A percentile compares a stretch with the other conserved stretches of the same genome.
phyloP scores from a whole-genome alignment of 1,140 invertebrate species.

The Diprion similis region DNA sequence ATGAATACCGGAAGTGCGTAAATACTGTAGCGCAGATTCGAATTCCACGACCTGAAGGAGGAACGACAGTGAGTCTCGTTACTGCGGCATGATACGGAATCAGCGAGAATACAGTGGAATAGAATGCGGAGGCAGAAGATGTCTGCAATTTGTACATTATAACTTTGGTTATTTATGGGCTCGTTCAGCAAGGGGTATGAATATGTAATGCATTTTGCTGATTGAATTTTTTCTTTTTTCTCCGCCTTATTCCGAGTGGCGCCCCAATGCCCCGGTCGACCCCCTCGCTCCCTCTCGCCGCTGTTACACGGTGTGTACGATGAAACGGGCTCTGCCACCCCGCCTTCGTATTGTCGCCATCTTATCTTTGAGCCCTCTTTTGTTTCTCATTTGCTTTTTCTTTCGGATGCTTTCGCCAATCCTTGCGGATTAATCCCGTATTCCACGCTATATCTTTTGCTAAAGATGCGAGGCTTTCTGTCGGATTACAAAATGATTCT shows the following conservation, averaged over 20 bases:
- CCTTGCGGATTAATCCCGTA: conserved; percentile 23
- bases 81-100: too few relatives aligned
- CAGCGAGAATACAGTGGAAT: too few relatives aligned
- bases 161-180: conserved; percentile 43
- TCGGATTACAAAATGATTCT: too few relatives aligned
- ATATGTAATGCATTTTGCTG: conserved; percentile 60
- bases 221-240: conserved; percentile 56
- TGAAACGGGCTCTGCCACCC: background rate
- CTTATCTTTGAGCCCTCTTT: conserved; percentile 12
- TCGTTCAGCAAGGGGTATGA: conserved; percentile 38
- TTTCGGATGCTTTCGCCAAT: conserved; percentile 10
- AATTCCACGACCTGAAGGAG: too few relatives aligned
- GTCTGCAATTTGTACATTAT: background rate
- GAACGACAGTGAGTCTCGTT: too few relatives aligned
- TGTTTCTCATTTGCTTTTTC: conserved; percentile 9
- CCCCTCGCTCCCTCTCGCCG: conserved; percentile 25
- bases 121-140: background rate
- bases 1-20: too few relatives aligned
- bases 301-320: background rate
- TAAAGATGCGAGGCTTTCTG: too few relatives aligned
- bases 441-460: background rate
- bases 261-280: conserved; percentile 21
- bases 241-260: conserved; percentile 16
- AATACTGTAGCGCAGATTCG: too few relatives aligned
- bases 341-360: conserved; percentile 17